Evolutionary conservation across 1,140 invertebrate species (phyloP), one percentile per base, ranked within the genome.

Genomic region (Proales similis): DNA sequence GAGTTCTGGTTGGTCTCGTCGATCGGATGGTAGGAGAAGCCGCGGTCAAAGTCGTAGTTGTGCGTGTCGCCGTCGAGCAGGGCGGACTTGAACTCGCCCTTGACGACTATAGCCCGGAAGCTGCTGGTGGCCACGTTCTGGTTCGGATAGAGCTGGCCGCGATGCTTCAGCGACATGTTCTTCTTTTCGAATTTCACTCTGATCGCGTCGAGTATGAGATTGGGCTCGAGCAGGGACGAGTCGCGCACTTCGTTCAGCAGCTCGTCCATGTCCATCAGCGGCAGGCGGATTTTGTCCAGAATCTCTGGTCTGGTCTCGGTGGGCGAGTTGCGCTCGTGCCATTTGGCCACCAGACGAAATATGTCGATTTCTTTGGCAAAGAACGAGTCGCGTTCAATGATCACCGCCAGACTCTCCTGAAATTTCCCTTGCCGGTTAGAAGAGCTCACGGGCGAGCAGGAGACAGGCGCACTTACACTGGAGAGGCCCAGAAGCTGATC

Each of bases 361-460:
- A 98, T 94, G 68, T 95, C 85, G 22, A 92, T 86, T 78, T 98
- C 93, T 3, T 85, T 83, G 0, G 88, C 90, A 79, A 87, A 96
- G 77, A 97, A 96, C 1, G 91, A 95, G 76, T 96, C 87, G 48
- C 91, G 79, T 46, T 84, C 81, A 32, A 97, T 80, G n/a, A 97
- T 78, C 70, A 88, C 85, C 42, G 67, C 65, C n/a, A 80, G 66
- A 11, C 77, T 73, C 32, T 65, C 65, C n/a, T n/a, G n/a, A n/a
- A n/a, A n/a, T n/a, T n/a, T n/a, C n/a, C 74, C 20, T 14, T 77
- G 65, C 27, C 69, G 70, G 63, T 79, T 86, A 67, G 61, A 77
- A 67, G 66, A 64, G 68, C 60, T 66, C 66, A 65, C 45, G 43
- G 63, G 29, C 26, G 30, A 9, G 14, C 1, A 63, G 1, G 11